Conservation (phyloP, 2,888 invertebrate species). For the Incurvaria masculella region DNA sequence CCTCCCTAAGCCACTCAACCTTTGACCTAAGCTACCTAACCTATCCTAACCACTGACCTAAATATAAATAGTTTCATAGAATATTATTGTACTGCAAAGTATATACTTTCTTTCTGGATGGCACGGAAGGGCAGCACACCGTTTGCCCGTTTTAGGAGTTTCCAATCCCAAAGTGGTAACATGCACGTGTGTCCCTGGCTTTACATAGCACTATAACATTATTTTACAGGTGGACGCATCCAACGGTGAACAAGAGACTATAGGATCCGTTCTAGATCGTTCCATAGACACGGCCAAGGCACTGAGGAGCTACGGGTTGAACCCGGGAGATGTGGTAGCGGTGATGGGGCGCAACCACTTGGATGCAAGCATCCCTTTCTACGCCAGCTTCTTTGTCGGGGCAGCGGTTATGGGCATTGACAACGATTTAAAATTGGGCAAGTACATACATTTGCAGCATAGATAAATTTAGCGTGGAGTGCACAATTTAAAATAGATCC, state of each 20-base stretch:
- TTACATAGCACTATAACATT: not conserved
- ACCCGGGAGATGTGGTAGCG: slow-evolving; percentile 9
- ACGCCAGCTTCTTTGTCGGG: slow-evolving; percentile 12
- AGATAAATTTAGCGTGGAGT: too few species aligned
- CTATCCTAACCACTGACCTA: too few species aligned
- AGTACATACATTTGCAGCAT: not conserved
- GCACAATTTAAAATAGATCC: too few species aligned
- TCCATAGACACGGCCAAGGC: slow-evolving; percentile 9
- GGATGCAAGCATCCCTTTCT: slow-evolving; percentile 11
- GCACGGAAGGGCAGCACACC: too few species aligned
- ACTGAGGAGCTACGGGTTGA: slow-evolving; percentile 5
- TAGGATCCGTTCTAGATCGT: slow-evolving; percentile 8
- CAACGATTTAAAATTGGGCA: slow-evolving; percentile 7
- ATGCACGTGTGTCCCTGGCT: not conserved
- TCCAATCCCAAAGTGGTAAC: not conserved
- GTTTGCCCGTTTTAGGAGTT: too few species aligned
- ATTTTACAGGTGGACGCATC: slow-evolving; percentile 9
- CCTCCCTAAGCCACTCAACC: not conserved
- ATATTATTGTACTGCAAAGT: too few species aligned
- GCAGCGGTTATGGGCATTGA: slow-evolving; percentile 8
- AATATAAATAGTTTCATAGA: too few species aligned
- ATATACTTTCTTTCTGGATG: too few species aligned
- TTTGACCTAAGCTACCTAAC: not conserved
- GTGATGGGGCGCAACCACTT: slow-evolving; percentile 15
- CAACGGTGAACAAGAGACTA: slow-evolving; percentile 6